Evolutionary conservation across 92 coral and sea anemone species (phyloP).

Genomic region (Micromussa lordhowensis): DNA sequence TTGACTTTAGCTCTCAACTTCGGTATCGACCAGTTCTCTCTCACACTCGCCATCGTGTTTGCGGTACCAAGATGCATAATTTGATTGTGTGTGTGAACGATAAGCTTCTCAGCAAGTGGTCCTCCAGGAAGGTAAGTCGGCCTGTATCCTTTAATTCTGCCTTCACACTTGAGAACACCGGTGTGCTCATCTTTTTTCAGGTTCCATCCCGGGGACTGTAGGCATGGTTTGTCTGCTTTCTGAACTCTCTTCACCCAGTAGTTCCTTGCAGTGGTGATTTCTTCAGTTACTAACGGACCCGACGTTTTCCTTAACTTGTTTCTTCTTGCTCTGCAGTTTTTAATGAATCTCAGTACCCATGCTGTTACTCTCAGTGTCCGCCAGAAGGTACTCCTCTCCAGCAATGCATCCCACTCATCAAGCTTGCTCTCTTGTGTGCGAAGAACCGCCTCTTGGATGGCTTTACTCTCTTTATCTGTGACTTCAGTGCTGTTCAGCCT

Average conservation of each 20-base stretch:
- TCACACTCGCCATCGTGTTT: conserved; percentile 40
- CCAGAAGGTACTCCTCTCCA: conserved; percentile 46
- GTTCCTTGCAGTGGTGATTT: conserved; percentile 38
- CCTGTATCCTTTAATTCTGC: conserved; percentile 60
- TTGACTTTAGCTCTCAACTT: conserved; percentile 39
- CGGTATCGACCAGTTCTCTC: conserved; percentile 49
- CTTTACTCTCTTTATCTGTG: conserved; percentile 25
- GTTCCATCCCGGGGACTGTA: conserved; percentile 64
- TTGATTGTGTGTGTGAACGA: conserved; percentile 51
- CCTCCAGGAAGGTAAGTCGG: conserved; percentile 70
- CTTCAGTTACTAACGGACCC: conserved; percentile 46
- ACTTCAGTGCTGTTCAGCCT: conserved; percentile 23
- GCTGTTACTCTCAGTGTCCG: conserved; percentile 40
- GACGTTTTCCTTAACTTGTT: conserved; percentile 25
- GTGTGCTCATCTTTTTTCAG: conserved; percentile 50
- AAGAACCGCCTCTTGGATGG: conserved; percentile 14
- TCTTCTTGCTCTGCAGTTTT: conserved; percentile 43
- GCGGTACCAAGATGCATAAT: conserved; percentile 59
- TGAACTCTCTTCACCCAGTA: conserved; percentile 57
- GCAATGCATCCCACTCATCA: conserved; percentile 55
- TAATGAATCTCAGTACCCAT: conserved; percentile 43
- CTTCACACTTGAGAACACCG: conserved; percentile 60
- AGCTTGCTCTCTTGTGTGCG: conserved; percentile 16
- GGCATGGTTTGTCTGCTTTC: conserved; percentile 18
- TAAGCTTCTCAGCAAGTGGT: conserved; percentile 69